Evolutionary conservation across 2,797 vertebrate species (phyloP).

Genomic region (Darevskia mixta): DNA sequence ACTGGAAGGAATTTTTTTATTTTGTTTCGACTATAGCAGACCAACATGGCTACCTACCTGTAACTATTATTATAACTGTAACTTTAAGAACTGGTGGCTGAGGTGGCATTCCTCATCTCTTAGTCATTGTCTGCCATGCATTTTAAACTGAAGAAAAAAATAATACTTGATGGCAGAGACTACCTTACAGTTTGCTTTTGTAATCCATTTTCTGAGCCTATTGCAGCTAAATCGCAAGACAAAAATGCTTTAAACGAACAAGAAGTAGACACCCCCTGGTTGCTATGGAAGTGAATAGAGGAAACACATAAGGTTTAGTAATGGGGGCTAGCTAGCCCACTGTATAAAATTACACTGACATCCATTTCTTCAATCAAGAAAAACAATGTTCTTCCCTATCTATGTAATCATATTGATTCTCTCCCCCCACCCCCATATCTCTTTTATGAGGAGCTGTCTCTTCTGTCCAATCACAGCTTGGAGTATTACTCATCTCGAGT

Average conservation of each 20-base stretch:
- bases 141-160: background rate
- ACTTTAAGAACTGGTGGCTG: too few relatives aligned
- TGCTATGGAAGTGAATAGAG: background rate
- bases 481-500: constrained; percentile 1
- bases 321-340: background rate
- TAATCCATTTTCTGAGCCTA: too few relatives aligned
- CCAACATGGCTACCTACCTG: too few relatives aligned
- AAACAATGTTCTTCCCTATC: constrained; percentile 9
- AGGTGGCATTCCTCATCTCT: too few relatives aligned
- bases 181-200: background rate
- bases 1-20: too few relatives aligned
- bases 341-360: constrained; percentile 20
- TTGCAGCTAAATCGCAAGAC: too few relatives aligned
- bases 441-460: constrained; percentile 10
- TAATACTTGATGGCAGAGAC: background rate
- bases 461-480: background rate
- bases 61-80: too few relatives aligned
- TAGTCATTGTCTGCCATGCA: background rate
- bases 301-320: background rate
- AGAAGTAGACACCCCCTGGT: background rate
- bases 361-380: constrained; percentile 23
- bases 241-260: background rate
- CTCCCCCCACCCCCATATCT: background rate
- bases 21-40: too few relatives aligned
- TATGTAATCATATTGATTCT: constrained; percentile 21